phyloP scores from a whole-genome alignment of 2,888 invertebrate genomes.

The Catocala sponsa region DNA sequence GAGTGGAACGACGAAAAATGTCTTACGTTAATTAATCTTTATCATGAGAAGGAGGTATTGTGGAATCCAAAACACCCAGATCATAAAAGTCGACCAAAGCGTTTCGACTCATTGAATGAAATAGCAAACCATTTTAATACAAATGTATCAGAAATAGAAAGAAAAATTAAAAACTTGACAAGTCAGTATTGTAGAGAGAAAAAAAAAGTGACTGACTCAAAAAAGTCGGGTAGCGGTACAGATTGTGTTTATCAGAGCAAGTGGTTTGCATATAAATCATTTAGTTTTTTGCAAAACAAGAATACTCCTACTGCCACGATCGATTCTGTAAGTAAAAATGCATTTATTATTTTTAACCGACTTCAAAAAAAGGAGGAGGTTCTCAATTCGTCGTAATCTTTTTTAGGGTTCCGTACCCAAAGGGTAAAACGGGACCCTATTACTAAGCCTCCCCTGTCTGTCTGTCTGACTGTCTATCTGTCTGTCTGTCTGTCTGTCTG shows the following conservation, averaged over 20 bases:
- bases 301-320: conserved; percentile 23
- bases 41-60: too few species aligned
- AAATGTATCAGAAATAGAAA: too few species aligned
- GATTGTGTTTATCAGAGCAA: conserved; percentile 19
- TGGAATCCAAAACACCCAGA: too few species aligned
- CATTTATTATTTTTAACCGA: background rate
- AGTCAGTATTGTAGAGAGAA: background rate
- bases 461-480: too few species aligned
- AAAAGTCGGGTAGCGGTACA: conserved; percentile 13
- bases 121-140: too few species aligned
- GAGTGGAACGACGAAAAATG: conserved; percentile 25
- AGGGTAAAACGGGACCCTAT: background rate
- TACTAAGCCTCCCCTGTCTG: too few species aligned
- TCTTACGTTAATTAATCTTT: background rate
- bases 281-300: conserved; percentile 21
- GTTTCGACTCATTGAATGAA: too few species aligned
- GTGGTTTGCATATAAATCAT: conserved; percentile 23
- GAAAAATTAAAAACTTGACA: too few species aligned
- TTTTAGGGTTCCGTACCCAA: background rate
- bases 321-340: conserved; percentile 18
- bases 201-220: conserved; percentile 12
- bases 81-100: too few species aligned
- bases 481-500: conserved; percentile 1
- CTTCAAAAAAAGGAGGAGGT: too few species aligned
- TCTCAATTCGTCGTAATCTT: background rate